Percentiles rank a stretch among this genome's conserved stretches.
Conservation (phyloP, 2,113 vertebrate species). For the Narcine bancroftii region DNA sequence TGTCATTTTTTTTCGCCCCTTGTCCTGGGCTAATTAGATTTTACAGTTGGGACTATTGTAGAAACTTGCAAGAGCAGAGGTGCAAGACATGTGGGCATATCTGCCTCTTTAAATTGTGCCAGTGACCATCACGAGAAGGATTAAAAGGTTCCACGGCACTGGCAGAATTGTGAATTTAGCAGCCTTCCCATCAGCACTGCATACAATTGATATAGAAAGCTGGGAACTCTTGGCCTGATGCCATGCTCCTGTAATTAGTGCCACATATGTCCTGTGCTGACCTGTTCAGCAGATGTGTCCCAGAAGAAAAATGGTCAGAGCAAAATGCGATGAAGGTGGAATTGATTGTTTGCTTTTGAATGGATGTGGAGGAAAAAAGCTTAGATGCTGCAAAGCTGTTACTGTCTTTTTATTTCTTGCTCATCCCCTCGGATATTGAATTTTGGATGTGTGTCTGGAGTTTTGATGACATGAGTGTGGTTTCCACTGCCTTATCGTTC, state of each 20-base stretch:
- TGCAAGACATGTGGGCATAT: background rate
- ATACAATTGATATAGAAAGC: background rate
- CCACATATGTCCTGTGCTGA: background rate
- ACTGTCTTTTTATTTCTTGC: background rate
- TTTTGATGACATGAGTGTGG: background rate
- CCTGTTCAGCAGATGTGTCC: background rate
- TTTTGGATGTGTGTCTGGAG: background rate
- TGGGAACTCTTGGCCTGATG: background rate
- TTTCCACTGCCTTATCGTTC: background rate
- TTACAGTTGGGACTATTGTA: no score
- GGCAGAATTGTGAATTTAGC: background rate
- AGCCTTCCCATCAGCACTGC: background rate
- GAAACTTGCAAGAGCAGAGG: background rate
- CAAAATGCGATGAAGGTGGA: background rate
- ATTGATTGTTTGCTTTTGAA: background rate
- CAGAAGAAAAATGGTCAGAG: background rate
- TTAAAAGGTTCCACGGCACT: background rate
- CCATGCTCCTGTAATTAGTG: constrained; percentile 1
- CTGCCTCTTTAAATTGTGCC: constrained; percentile 6
- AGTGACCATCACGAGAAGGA: background rate
- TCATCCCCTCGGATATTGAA: background rate
- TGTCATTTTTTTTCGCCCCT: background rate
- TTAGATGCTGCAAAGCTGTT: background rate
- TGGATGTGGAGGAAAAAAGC: background rate
- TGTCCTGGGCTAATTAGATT: background rate